Conservation (phyloP, 2,797 vertebrate genomes). For the Myoxocephalus aenaeus region DNA sequence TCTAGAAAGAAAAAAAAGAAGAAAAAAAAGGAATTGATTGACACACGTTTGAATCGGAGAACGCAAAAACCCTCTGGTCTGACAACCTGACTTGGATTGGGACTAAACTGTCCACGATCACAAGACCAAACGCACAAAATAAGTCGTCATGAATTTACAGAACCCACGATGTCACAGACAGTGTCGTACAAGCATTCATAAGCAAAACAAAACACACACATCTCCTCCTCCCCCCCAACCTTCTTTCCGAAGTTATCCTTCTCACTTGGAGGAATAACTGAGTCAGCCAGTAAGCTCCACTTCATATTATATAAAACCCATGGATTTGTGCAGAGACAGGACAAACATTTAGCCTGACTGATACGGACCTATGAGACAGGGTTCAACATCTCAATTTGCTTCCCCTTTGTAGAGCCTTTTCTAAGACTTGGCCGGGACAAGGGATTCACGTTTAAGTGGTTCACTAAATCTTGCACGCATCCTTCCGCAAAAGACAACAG, state of each 20-base stretch:
- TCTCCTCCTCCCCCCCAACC: neutral
- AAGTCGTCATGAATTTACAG: neutral
- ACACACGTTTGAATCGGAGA: neutral
- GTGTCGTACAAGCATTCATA: neutral
- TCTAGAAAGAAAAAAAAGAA: no score
- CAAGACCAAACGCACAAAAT: neutral
- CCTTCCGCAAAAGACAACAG: constrained; percentile 19
- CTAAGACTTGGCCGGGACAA: neutral
- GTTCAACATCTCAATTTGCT: neutral
- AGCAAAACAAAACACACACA: neutral
- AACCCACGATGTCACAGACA: neutral
- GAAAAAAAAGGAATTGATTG: neutral
- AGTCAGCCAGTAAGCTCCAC: constrained; percentile 17
- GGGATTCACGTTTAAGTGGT: neutral
- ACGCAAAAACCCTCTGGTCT: neutral
- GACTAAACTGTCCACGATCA: neutral
- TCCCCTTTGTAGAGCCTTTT: neutral
- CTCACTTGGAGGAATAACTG: constrained; percentile 9
- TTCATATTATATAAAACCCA: neutral
- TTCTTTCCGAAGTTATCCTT: neutral
- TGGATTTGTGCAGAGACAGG: neutral
- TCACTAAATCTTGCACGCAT: constrained; percentile 19
- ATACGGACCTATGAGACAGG: neutral
- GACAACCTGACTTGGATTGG: neutral
- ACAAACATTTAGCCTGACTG: neutral